Conservation (phyloP, 2,113 vertebrate genomes). For the Chrysemys picta region DNA sequence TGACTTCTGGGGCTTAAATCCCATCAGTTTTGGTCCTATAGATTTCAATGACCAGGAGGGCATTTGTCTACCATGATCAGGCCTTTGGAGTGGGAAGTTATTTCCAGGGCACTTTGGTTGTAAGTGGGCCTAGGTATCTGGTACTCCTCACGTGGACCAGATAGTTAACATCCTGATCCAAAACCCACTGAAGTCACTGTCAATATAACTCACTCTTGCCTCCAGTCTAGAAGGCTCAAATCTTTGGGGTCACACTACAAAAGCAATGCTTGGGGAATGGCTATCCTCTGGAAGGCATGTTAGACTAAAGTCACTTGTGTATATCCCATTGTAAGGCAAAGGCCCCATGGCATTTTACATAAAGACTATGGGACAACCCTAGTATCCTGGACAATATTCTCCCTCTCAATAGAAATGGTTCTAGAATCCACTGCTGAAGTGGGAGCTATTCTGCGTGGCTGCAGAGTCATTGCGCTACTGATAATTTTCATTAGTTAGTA, state of each 20-base stretch:
- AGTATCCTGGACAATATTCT: neutral
- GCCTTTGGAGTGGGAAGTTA: neutral
- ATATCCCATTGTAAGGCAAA: neutral
- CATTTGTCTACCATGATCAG: neutral
- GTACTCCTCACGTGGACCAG: neutral
- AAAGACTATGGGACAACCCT: neutral
- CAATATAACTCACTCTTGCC: neutral
- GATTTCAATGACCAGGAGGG: neutral
- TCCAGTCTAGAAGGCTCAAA: neutral
- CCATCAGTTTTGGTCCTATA: neutral
- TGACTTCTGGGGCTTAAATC: neutral
- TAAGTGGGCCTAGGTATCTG: neutral
- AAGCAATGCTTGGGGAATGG: neutral
- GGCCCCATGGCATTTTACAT: neutral
- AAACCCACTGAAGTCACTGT: neutral
- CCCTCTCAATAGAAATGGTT: neutral
- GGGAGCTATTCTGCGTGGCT: neutral
- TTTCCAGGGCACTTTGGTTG: neutral
- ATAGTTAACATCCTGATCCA: neutral
- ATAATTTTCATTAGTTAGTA: neutral
- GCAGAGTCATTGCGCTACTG: neutral
- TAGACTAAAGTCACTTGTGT: neutral
- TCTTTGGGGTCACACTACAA: neutral
- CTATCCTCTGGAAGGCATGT: neutral
- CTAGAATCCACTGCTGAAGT: neutral